Conservation (phyloP, 2,888 invertebrate genomes). For the Agrilus biguttatus region DNA sequence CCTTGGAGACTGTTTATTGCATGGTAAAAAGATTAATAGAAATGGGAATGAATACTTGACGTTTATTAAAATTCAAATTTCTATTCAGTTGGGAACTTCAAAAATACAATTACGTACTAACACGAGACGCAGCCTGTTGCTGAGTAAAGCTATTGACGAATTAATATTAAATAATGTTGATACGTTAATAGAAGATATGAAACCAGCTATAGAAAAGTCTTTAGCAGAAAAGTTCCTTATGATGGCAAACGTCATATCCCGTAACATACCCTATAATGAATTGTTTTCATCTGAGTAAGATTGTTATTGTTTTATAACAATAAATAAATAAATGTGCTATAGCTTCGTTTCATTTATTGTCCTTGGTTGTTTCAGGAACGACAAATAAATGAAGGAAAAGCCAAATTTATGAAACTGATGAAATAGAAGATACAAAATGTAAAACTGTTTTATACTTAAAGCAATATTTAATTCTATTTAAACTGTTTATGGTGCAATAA, state of each 20-base stretch:
- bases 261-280: conserved; percentile 52
- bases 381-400: too few species aligned
- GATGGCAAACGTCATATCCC: conserved; percentile 52
- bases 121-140: conserved; percentile 47
- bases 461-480: too few species aligned
- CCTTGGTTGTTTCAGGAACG: too few species aligned
- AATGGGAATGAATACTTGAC: conserved; percentile 42
- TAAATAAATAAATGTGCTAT: too few species aligned
- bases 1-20: conserved; percentile 46
- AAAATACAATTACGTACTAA: conserved; percentile 47
- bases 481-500: too few species aligned
- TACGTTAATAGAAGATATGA: conserved; percentile 48
- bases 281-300: conserved; percentile 39
- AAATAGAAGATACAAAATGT: too few species aligned
- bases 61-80: conserved; percentile 47
- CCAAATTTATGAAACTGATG: too few species aligned
- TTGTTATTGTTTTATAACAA: not conserved
- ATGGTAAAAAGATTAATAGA: conserved; percentile 39
- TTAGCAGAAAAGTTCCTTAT: conserved; percentile 49
- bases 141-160: conserved; percentile 48
- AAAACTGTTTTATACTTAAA: too few species aligned
- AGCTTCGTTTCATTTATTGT: too few species aligned
- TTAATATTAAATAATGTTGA: conserved; percentile 51
- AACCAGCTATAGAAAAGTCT: conserved; percentile 47
- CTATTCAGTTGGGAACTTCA: conserved; percentile 43